A percentile compares a stretch with the other conserved stretches of the same genome.
These are phyloP conservation scores for Leucophenga montana DNA, from an alignment of 2,888 invertebrate species.

Conservation along the genomic window DNA sequence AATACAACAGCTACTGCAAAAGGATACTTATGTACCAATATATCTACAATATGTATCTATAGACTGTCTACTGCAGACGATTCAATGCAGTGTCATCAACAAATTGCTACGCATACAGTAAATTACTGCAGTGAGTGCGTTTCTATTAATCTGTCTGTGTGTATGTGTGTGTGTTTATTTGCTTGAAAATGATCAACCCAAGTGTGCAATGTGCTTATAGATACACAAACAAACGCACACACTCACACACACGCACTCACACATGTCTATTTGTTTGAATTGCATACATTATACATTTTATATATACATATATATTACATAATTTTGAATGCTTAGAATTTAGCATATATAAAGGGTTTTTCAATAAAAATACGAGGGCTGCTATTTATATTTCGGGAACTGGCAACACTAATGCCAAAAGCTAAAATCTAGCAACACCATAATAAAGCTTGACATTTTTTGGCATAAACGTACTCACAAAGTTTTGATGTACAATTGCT, in stretches of 20 bases:
- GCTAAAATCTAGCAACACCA: too few relatives aligned
- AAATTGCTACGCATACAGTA: not conserved
- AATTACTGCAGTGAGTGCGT: constrained; percentile 28
- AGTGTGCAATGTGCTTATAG: constrained; percentile 15
- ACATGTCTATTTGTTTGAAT: not conserved
- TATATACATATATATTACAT: constrained; percentile 8
- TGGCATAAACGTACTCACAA: too few relatives aligned
- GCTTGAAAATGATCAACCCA: constrained; percentile 49
- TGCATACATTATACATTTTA: not conserved
- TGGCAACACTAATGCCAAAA: too few relatives aligned
- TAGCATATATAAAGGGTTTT: constrained; percentile 37
- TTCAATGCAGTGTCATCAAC: not conserved
- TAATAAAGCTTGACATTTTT: too few relatives aligned
- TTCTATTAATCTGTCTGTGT: too few relatives aligned
- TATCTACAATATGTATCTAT: not conserved
- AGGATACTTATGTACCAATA: constrained; percentile 47
- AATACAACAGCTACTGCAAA: constrained; percentile 50
- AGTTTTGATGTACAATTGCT: too few relatives aligned
- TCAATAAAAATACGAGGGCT: too few relatives aligned
- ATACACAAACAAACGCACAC: not conserved
- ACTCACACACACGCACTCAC: not conserved
- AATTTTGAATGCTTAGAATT: constrained; percentile 37
- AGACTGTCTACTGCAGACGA: too few relatives aligned
- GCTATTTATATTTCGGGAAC: too few relatives aligned
- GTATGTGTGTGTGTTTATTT: constrained; percentile 21